Percentiles rank a stretch among this genome's conserved stretches.
Evolutionary conservation across 2,113 vertebrate genomes (phyloP).

Genomic region (Sylvietta virens): DNA sequence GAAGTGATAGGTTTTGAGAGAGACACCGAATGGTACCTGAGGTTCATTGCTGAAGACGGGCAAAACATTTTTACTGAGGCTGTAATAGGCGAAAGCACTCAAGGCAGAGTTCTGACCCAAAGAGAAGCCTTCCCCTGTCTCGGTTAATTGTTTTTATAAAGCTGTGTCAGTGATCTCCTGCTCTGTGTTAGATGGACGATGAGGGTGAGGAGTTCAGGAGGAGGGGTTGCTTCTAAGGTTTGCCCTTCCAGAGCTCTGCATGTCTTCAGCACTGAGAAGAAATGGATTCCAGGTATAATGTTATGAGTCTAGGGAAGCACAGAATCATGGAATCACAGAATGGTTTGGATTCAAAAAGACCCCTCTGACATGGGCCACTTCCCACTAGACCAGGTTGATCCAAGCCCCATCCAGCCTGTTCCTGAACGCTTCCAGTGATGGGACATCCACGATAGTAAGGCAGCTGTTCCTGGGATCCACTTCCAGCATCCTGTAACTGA

Average conservation of each 20-base stretch:
- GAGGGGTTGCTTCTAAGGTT: neutral
- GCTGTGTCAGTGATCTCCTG: neutral
- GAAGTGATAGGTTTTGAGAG: neutral
- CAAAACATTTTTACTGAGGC: neutral
- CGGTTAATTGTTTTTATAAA: neutral
- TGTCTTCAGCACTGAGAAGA: neutral
- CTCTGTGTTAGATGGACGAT: neutral
- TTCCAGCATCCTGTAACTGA: neutral
- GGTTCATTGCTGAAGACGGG: neutral
- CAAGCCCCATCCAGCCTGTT: neutral
- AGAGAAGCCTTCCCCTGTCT: neutral
- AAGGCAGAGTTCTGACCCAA: neutral
- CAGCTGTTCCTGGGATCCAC: fast-evolving
- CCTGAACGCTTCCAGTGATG: neutral
- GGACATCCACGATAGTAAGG: too few relatives aligned
- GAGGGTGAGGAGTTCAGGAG: neutral
- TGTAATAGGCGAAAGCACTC: neutral
- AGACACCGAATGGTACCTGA: neutral
- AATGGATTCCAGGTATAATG: neutral
- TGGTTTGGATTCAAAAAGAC: neutral
- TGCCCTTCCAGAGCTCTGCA: neutral
- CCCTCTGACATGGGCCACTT: neutral
- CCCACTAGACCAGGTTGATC: too few relatives aligned
- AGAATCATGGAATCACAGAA: neutral
- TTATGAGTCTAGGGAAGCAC: neutral